A percentile compares a stretch with the other conserved stretches of the same genome.
Conservation (phyloP, 2,888 invertebrate genomes). For the Drosophila mulleri region DNA sequence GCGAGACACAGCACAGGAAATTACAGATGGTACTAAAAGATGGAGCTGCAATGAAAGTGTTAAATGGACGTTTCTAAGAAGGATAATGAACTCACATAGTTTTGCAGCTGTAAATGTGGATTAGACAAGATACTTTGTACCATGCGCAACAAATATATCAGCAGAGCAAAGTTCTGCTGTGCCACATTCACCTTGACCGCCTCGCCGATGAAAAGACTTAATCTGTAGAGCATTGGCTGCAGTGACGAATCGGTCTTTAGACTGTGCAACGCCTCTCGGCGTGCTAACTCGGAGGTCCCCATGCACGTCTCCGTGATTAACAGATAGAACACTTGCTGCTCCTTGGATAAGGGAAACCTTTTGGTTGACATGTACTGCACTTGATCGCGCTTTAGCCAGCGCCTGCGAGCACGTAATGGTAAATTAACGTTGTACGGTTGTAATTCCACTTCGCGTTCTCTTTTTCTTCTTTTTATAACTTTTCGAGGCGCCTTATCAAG, state of each 20-base stretch:
- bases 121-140: constrained; percentile 38
- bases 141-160: constrained; percentile 51
- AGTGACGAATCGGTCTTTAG: constrained; percentile 38
- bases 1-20: constrained; percentile 34
- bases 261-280: constrained; percentile 25
- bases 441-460: no score
- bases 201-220: constrained; percentile 39
- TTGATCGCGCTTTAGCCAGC: constrained; percentile 31
- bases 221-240: constrained; percentile 26
- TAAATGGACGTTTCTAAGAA: background rate
- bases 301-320: constrained; percentile 32
- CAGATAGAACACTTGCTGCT: constrained; percentile 39
- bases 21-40: constrained; percentile 40
- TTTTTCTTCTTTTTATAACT: no score
- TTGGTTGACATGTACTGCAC: constrained; percentile 28
- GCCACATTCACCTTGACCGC: constrained; percentile 34
- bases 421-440: no score
- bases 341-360: constrained; percentile 36
- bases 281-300: constrained; percentile 21
- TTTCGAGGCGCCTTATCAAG: no score
- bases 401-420: background rate
- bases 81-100: constrained; percentile 44
- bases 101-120: constrained; percentile 18
- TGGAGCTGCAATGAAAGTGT: constrained; percentile 36
- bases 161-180: constrained; percentile 16